Percentiles rank a stretch among this genome's conserved stretches.
These are phyloP conservation scores for Paguma larvata DNA, from an alignment of 2,797 vertebrate species.

Conservation along the genomic window DNA sequence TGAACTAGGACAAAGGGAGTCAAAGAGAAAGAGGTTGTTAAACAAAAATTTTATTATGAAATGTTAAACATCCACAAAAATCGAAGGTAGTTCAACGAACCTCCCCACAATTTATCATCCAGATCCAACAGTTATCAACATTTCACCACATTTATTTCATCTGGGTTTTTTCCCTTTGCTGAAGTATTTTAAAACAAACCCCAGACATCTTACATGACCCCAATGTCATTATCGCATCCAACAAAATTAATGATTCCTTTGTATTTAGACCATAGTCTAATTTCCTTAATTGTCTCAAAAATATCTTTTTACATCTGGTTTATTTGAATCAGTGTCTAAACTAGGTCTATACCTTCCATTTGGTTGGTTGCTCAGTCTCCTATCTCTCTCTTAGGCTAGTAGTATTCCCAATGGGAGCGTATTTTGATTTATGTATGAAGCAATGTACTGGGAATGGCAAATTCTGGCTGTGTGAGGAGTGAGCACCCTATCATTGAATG, in stretches of 20 bases:
- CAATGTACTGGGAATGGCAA: not conserved
- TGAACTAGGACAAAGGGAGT: not conserved
- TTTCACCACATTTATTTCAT: not conserved
- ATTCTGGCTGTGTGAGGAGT: not conserved
- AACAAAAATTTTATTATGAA: not conserved
- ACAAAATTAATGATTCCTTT: not conserved
- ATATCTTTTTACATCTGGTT: not conserved
- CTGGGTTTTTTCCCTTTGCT: not conserved
- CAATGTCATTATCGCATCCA: not conserved
- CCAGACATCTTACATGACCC: not conserved
- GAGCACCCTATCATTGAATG: not conserved
- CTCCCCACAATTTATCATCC: not conserved
- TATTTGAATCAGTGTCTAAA: not conserved
- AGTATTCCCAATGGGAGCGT: not conserved
- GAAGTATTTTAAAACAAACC: conserved; percentile 7
- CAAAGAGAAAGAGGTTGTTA: conserved; percentile 20
- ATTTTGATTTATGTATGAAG: conserved; percentile 5
- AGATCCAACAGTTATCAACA: not conserved
- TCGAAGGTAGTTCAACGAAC: not conserved
- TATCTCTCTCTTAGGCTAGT: not conserved
- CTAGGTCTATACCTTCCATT: not conserved
- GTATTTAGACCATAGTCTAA: not conserved
- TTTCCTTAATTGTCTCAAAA: not conserved
- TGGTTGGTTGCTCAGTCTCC: not conserved
- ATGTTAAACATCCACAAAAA: conserved; percentile 30